These are phyloP conservation scores for Pristiophorus japonicus DNA, from an alignment of 2,113 vertebrate species.

Conservation along the genomic window DNA sequence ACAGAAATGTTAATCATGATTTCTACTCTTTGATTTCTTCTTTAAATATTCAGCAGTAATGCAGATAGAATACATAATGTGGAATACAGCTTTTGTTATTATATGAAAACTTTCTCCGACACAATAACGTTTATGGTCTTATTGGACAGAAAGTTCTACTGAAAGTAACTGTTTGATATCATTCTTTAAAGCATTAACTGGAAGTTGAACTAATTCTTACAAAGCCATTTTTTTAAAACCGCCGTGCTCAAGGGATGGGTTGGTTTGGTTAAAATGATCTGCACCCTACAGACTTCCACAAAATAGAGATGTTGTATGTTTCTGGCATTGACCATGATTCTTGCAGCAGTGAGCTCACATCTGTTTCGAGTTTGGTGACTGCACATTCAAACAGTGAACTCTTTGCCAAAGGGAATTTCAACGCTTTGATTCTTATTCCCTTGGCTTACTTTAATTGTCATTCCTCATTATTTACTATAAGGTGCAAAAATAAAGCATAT, in stretches of 20 bases:
- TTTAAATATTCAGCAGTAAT: background rate
- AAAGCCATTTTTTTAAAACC: background rate
- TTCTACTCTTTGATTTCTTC: background rate
- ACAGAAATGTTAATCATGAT: background rate
- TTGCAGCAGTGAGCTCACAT: slow-evolving; percentile 56
- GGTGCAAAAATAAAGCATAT: slow-evolving; percentile 55
- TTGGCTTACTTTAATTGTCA: slow-evolving; percentile 60
- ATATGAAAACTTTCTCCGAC: background rate
- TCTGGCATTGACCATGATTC: slow-evolving; percentile 43
- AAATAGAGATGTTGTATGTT: slow-evolving; percentile 40
- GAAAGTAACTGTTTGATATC: too few species aligned
- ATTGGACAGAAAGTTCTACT: background rate
- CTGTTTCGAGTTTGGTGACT: slow-evolving; percentile 64
- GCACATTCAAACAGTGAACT: slow-evolving; percentile 50
- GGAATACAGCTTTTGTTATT: background rate
- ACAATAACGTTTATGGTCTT: background rate
- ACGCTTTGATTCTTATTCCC: slow-evolving; percentile 59
- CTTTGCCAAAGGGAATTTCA: slow-evolving; percentile 58
- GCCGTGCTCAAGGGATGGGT: background rate
- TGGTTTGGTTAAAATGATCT: background rate
- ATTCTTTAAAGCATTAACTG: background rate
- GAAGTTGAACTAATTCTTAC: background rate
- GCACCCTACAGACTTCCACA: background rate
- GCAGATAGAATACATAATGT: background rate
- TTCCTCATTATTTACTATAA: slow-evolving; percentile 64